These are phyloP conservation scores for Pachycephus smyrnensis DNA, from an alignment of 2,888 invertebrate species.

Conservation along the genomic window DNA sequence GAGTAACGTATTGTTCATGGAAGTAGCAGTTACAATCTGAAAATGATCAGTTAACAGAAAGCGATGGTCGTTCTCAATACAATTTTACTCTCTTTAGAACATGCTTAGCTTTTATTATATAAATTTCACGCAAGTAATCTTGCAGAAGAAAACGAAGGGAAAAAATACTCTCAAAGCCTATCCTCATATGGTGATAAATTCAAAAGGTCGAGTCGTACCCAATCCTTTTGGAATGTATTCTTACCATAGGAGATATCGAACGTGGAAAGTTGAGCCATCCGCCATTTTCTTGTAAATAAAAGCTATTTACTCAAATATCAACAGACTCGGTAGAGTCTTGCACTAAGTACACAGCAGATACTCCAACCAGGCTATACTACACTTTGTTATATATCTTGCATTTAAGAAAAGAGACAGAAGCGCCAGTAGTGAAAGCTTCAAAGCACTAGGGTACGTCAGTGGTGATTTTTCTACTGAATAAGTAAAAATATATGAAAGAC, in stretches of 20 bases:
- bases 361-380: not conserved
- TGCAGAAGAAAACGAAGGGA: too few species aligned
- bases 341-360: not conserved
- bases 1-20: not conserved
- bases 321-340: not conserved
- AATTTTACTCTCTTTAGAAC: not conserved
- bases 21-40: not conserved
- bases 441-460: not conserved
- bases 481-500: not conserved
- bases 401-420: not conserved
- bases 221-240: too few species aligned
- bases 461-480: not conserved
- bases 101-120: too few species aligned
- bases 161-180: too few species aligned
- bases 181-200: too few species aligned
- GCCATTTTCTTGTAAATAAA: too few species aligned
- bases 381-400: not conserved
- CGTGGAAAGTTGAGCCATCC: too few species aligned
- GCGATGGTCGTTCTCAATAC: not conserved
- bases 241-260: too few species aligned
- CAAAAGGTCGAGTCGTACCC: too few species aligned
- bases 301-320: not conserved
- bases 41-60: not conserved
- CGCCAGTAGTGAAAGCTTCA: not conserved
- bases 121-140: too few species aligned